These are phyloP conservation scores for Hirudo medicinalis DNA, from an alignment of 1,140 invertebrate genomes.

Conservation along the genomic window DNA sequence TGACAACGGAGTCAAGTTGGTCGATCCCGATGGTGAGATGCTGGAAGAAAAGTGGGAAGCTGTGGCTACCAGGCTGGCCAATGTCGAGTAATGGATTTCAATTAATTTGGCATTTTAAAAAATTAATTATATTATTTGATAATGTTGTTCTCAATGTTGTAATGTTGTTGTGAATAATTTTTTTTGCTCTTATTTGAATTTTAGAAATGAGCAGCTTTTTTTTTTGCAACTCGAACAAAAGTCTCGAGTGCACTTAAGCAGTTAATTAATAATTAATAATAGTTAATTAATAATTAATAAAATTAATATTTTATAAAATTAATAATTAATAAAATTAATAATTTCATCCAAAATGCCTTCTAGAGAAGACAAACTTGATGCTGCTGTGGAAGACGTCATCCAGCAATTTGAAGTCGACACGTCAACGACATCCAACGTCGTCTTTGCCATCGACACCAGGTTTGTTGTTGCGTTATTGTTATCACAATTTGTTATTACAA, in stretches of 20 bases:
- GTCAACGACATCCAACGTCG: conserved; percentile 50
- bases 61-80: conserved; percentile 58
- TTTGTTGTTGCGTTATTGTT: conserved; percentile 33
- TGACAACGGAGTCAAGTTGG: conserved; percentile 93
- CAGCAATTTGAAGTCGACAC: conserved; percentile 54
- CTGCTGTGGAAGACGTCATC: conserved; percentile 45
- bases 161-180: no score
- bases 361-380: conserved; percentile 42
- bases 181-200: no score
- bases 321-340: no score
- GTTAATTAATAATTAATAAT: no score
- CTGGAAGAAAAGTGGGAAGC: conserved; percentile 75
- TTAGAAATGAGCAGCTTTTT: no score
- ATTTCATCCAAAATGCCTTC: conserved; percentile 14
- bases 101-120: no score
- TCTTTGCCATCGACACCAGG: conserved; percentile 62
- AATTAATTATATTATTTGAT: background rate
- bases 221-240: no score
- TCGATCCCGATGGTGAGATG: conserved; percentile 94
- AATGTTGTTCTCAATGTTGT: no score
- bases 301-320: no score
- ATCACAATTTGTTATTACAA: background rate
- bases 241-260: no score
- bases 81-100: conserved; percentile 28
- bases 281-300: no score